Evolutionary conservation across 2,888 invertebrate species (phyloP).

Genomic region (Sclerodermus sp.): DNA sequence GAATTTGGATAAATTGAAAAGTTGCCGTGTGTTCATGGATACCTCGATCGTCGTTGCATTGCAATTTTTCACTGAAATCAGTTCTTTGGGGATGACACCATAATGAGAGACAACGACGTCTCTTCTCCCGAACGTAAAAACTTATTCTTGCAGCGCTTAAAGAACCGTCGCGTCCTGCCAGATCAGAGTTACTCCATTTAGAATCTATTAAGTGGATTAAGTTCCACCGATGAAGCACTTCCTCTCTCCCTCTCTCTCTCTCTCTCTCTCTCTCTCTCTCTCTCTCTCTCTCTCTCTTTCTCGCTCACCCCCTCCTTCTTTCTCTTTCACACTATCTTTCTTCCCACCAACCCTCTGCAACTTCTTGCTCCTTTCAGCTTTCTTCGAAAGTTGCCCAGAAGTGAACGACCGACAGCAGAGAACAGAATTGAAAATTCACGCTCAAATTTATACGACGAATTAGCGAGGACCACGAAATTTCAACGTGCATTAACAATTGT

Average conservation of each 20-base stretch:
- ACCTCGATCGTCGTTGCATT: no score
- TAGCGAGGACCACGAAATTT: no score
- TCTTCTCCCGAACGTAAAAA: constrained; percentile 16
- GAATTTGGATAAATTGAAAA: no score
- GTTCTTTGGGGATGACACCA: no score
- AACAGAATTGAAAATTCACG: constrained; percentile 28
- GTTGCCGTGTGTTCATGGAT: no score
- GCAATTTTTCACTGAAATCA: no score
- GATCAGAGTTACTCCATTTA: constrained; percentile 41
- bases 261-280: constrained; percentile 7
- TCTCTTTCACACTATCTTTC: constrained; percentile 20
- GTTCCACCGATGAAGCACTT: constrained; percentile 41
- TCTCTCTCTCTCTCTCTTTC: constrained; percentile 9
- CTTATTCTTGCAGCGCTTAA: constrained; percentile 30
- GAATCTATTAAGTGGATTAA: constrained; percentile 53
- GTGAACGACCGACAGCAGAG: constrained; percentile 14
- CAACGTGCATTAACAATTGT: no score
- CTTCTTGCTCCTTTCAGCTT: constrained; percentile 32
- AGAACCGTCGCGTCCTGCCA: constrained; percentile 26
- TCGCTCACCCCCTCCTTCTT: constrained; percentile 14
- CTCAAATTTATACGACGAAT: constrained; percentile 15
- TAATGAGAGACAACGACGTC: background rate
- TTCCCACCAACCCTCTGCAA: constrained; percentile 27
- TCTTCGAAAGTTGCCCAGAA: constrained; percentile 25
- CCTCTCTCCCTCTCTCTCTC: background rate